These are phyloP conservation scores for Ashinkailepas kermadecensis DNA, from an alignment of 2,888 invertebrate genomes.

Conservation along the genomic window DNA sequence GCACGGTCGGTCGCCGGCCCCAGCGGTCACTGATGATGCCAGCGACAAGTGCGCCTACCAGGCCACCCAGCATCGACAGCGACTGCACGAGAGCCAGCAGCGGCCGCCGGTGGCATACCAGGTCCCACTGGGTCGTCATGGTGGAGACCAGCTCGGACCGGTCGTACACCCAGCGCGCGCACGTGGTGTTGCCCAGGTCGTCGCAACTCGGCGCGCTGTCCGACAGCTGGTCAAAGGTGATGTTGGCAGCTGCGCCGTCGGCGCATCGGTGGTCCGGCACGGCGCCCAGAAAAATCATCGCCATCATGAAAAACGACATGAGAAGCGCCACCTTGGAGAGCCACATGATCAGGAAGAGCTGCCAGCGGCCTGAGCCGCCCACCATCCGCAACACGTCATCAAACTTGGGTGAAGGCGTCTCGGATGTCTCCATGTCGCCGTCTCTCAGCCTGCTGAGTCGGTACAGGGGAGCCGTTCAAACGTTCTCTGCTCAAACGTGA, in stretches of 20 bases:
- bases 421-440: too few species aligned
- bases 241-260: constrained; percentile 17
- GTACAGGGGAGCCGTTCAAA: too few species aligned
- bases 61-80: constrained; percentile 32
- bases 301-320: background rate
- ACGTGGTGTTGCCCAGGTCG: constrained; percentile 11
- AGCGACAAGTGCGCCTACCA: constrained; percentile 33
- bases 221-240: background rate
- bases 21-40: constrained; percentile 33
- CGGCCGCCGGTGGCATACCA: constrained; percentile 31
- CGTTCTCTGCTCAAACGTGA: too few species aligned
- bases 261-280: constrained; percentile 24
- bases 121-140: constrained; percentile 31
- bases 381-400: constrained; percentile 26
- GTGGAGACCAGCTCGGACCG: constrained; percentile 26
- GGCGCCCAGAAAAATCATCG: constrained; percentile 26
- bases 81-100: constrained; percentile 32
- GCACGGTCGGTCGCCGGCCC: constrained; percentile 32
- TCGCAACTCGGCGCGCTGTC: background rate
- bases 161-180: constrained; percentile 28
- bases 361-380: constrained; percentile 27
- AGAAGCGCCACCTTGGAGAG: constrained; percentile 6
- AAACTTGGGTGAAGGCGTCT: background rate
- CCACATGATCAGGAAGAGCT: constrained; percentile 23
- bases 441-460: too few species aligned